Percentiles rank a stretch among this genome's conserved stretches.
phyloP scores from a whole-genome alignment of 2,888 invertebrate species.

The Phortica magna region DNA sequence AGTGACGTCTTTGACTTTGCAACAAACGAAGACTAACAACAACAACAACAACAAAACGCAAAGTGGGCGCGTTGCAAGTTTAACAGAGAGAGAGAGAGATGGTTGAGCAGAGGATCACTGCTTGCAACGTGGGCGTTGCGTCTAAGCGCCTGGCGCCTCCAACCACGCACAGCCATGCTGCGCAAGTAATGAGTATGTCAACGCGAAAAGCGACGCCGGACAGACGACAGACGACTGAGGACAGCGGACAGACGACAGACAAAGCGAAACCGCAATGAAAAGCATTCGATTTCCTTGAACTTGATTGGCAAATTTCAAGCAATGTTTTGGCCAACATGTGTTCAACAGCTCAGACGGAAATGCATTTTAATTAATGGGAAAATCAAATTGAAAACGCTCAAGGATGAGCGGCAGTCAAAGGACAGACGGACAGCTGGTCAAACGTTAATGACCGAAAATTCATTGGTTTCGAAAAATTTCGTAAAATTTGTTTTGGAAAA shows the following conservation, averaged over 20 bases:
- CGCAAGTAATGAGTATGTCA: background rate
- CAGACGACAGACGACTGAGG: background rate
- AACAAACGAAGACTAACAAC: background rate
- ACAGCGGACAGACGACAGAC: background rate
- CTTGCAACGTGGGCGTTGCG: conserved; percentile 7
- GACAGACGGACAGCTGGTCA: background rate
- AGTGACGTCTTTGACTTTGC: background rate
- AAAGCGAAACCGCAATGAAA: background rate
- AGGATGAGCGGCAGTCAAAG: background rate
- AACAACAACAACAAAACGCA: background rate
- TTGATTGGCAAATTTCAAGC: background rate
- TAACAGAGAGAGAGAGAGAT: background rate
- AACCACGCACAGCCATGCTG: background rate
- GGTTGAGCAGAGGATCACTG: background rate
- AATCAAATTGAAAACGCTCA: background rate
- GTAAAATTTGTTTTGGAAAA: conserved; percentile 18
- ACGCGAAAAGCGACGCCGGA: background rate
- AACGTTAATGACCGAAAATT: background rate
- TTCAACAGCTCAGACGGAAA: background rate
- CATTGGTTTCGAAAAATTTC: background rate
- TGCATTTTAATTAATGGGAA: conserved; percentile 8
- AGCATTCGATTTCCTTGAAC: conserved; percentile 14
- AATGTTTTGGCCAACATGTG: background rate
- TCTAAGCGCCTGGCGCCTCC: conserved; percentile 22
- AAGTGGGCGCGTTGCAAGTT: conserved; percentile 14